Percentiles rank a stretch among this genome's conserved stretches.
These are phyloP conservation scores for Oophaga pumilio DNA, from an alignment of 2,113 vertebrate genomes.

Conservation along the genomic window DNA sequence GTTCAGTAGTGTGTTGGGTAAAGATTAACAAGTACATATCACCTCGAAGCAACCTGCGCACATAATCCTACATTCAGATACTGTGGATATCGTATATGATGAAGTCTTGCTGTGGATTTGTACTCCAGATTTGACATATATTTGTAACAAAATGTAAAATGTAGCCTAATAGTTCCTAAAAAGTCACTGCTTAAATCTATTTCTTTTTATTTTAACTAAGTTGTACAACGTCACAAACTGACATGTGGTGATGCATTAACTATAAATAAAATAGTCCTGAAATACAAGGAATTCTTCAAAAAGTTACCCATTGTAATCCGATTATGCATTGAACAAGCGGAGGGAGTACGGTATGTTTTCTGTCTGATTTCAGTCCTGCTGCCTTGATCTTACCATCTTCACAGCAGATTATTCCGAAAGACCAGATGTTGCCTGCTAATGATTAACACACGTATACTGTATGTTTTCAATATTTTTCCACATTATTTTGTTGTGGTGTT, in stretches of 20 bases:
- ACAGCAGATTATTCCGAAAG: background rate
- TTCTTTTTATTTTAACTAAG: background rate
- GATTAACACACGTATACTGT: background rate
- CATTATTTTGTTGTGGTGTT: background rate
- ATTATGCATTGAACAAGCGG: background rate
- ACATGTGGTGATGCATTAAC: background rate
- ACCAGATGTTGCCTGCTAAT: slow-evolving; percentile 1
- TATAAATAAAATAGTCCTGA: background rate
- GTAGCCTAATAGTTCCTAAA: too few species aligned
- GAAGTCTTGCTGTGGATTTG: too few species aligned
- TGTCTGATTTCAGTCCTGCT: background rate
- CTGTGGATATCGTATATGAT: too few species aligned
- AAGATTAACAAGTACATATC: too few species aligned
- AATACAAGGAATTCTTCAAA: background rate
- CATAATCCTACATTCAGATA: too few species aligned
- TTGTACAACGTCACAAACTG: background rate
- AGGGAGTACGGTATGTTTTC: too few species aligned
- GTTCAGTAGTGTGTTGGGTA: too few species aligned
- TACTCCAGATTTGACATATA: too few species aligned
- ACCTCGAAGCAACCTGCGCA: too few species aligned
- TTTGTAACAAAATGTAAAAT: too few species aligned
- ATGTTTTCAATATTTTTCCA: background rate
- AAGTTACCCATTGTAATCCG: too few species aligned
- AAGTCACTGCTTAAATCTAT: background rate
- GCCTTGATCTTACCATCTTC: background rate